These are phyloP conservation scores for Drosophila tani DNA, from an alignment of 1,140 invertebrate genomes.

Conservation along the genomic window DNA sequence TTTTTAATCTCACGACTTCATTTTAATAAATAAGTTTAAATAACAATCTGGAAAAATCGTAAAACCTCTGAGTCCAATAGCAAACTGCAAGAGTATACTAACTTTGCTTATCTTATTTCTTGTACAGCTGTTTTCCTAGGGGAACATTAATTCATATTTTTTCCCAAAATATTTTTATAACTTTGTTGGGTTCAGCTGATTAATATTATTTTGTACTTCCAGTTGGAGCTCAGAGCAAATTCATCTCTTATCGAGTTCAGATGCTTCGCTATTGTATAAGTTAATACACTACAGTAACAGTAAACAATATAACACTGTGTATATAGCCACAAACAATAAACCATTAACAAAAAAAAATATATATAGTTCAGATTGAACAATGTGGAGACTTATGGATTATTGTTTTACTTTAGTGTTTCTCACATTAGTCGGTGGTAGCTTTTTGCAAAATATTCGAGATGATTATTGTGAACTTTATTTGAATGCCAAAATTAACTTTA, in stretches of 20 bases:
- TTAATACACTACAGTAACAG: too few species aligned
- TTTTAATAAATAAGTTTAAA: too few species aligned
- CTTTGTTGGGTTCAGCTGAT: background rate
- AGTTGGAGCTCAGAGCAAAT: background rate
- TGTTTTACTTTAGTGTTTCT: background rate
- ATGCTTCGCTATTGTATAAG: too few species aligned
- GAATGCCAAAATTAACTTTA: background rate
- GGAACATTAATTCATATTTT: background rate
- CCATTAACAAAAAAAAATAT: too few species aligned
- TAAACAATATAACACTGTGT: too few species aligned
- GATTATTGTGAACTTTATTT: constrained; percentile 1
- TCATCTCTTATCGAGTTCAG: background rate
- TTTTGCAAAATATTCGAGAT: background rate
- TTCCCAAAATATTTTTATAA: background rate
- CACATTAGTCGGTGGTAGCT: background rate
- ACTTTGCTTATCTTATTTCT: too few species aligned
- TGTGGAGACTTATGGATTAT: background rate
- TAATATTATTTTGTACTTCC: background rate
- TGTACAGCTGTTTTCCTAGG: background rate
- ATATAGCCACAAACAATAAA: too few species aligned
- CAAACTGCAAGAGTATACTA: too few species aligned
- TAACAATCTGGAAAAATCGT: too few species aligned
- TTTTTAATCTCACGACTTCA: too few species aligned
- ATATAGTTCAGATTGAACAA: background rate
- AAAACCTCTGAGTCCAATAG: too few species aligned